Conservation (phyloP, 2,888 invertebrate genomes). For the Blera fallax region DNA sequence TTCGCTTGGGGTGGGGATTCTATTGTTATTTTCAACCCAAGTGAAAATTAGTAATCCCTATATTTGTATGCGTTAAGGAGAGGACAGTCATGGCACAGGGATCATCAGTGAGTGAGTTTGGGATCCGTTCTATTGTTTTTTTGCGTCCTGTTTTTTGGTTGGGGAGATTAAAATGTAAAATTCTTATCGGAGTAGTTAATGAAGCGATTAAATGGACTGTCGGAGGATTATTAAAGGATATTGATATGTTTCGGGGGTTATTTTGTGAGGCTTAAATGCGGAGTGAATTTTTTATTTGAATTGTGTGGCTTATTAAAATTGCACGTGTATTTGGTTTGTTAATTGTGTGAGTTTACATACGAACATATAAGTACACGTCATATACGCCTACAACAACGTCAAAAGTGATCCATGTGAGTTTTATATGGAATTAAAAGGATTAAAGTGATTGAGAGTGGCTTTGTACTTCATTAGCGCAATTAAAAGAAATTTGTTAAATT, state of each 20-base stretch:
- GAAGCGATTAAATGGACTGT: slow-evolving; percentile 72
- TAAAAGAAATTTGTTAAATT: too few relatives aligned
- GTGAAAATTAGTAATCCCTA: slow-evolving; percentile 68
- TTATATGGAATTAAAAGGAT: too few relatives aligned
- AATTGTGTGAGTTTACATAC: too few relatives aligned
- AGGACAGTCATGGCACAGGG: slow-evolving; percentile 17
- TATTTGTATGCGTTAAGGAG: slow-evolving; percentile 57
- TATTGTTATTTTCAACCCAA: slow-evolving; percentile 63
- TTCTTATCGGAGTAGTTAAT: slow-evolving; percentile 69
- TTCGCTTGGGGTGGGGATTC: slow-evolving; percentile 41
- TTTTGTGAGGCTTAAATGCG: background rate
- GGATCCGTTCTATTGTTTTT: slow-evolving; percentile 21
- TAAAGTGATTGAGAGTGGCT: too few relatives aligned
- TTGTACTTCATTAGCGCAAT: too few relatives aligned
- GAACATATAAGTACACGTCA: too few relatives aligned
- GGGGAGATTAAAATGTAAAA: slow-evolving; percentile 70
- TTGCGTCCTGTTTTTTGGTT: slow-evolving; percentile 27
- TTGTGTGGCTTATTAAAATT: background rate
- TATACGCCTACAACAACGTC: too few relatives aligned
- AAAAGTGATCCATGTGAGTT: too few relatives aligned
- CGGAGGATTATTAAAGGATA: slow-evolving; percentile 62
- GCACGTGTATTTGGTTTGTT: background rate
- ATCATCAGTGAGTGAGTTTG: slow-evolving; percentile 45
- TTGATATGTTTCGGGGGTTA: slow-evolving; percentile 38
- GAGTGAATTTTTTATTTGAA: background rate